Conservation (phyloP, 2,113 vertebrate species). For the human region DNA sequence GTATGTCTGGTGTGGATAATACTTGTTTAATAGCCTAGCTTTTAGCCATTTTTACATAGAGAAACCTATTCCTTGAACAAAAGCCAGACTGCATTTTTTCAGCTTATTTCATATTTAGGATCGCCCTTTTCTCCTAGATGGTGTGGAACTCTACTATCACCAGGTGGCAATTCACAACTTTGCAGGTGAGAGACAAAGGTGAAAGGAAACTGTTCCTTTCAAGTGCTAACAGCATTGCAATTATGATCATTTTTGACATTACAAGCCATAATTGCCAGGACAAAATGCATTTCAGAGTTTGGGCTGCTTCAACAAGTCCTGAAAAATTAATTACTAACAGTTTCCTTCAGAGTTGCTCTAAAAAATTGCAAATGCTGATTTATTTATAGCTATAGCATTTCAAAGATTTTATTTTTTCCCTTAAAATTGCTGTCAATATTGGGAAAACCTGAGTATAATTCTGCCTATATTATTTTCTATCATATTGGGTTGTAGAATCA, state of each 20-base stretch:
- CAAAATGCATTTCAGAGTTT: not conserved
- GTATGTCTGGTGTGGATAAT: not conserved
- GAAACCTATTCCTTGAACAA: not conserved
- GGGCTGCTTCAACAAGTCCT: not conserved
- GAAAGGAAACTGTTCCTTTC: not conserved
- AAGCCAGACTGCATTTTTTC: not conserved
- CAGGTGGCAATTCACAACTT: slow-evolving; percentile 37
- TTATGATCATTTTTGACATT: not conserved
- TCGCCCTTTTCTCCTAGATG: not conserved
- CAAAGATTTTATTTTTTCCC: not conserved
- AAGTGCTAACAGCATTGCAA: not conserved
- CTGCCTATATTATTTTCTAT: not conserved
- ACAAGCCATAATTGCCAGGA: not conserved
- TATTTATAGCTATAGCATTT: not conserved
- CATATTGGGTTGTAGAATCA: not conserved
- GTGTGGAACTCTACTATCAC: slow-evolving; percentile 46
- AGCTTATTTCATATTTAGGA: not conserved
- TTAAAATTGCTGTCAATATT: not conserved
- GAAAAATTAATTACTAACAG: not conserved
- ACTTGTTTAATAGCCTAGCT: slow-evolving; percentile 11
- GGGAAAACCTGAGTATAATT: not conserved
- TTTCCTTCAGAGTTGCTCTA: not conserved
- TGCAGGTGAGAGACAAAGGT: not conserved
- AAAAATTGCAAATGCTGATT: not conserved
- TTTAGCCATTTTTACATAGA: not conserved